Base-by-base conservation (phyloP, 2,797 vertebrate genomes). In the Oceanodroma leucorhoa region DNA sequence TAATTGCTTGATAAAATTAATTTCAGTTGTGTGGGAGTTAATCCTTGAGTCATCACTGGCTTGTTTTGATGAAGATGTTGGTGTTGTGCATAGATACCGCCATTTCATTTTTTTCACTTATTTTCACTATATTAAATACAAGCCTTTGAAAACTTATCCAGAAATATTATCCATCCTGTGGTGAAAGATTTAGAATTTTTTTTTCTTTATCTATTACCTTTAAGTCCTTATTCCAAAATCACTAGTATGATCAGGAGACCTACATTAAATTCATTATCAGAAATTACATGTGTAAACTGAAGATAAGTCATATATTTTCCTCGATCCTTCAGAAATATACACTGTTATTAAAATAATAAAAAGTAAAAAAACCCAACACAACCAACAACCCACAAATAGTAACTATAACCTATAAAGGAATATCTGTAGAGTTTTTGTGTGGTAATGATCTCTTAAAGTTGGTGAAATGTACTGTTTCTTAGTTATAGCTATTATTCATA, bases 1-100 rank as follows among this genome's bases (percentile, higher is more conserved):
- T 69, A 70, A 83, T 83, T 83, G 55, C 43, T 80, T 79, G 75
- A 83, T 85, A 84, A 93, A 94, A 94, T 78, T 36, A 82, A 89
- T 94, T 82, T 93, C 80, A 93, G 62, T 71, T 43, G 26, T 51
- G 73, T 89, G 30, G 62, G 65, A 94, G 57, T 30, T 70, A 92
- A 62, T 58, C 41, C 30, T 92, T 89, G 64, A 91, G 69, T 91
- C 80, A 83, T 82, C n/a, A 62, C 22, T 85, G 50, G 9, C 32
- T 85, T 87, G 18, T 82, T 92, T 80, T 90, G 27, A 57, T 76
- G 45, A 84, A 71, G 73, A 51, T 77, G 18, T 51, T 93, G 55
- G 11, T 65, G n/a, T 19, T 89, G 19, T 50, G 50, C 23, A 9
- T 54, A 80, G 30, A 54, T 62, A 61, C 6, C 1, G 2, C 50